phyloP scores from a whole-genome alignment of 2,888 invertebrate genomes.

The Lepidochitona cinerea region DNA sequence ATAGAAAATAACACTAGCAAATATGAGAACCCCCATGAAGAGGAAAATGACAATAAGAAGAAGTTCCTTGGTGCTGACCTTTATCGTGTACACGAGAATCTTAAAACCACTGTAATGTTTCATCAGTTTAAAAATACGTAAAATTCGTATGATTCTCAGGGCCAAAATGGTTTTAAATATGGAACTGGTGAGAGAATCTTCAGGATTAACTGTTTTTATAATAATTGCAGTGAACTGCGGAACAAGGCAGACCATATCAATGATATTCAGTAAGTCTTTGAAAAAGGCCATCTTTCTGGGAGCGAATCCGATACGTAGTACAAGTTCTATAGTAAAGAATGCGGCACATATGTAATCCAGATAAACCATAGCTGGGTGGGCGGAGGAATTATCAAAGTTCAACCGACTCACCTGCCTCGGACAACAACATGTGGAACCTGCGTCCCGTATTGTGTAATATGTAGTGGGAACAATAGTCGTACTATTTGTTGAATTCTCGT shows the following conservation, averaged over 20 bases:
- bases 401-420: conserved; percentile 8
- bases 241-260: conserved; percentile 64
- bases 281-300: conserved; percentile 57
- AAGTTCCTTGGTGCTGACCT: conserved; percentile 67
- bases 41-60: conserved; percentile 68
- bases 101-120: conserved; percentile 70
- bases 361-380: conserved; percentile 56
- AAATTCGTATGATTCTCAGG: conserved; percentile 61
- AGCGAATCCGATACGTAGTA: conserved; percentile 49
- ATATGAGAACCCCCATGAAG: conserved; percentile 67
- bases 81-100: conserved; percentile 65
- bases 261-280: conserved; percentile 59
- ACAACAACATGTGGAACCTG: conserved; percentile 27
- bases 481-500: conserved; percentile 25
- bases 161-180: conserved; percentile 57
- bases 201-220: conserved; percentile 48
- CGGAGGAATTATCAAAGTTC: conserved; percentile 44
- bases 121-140: conserved; percentile 70
- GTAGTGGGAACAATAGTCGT: not conserved
- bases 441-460: not conserved
- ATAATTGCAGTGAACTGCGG: conserved; percentile 63
- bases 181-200: conserved; percentile 45
- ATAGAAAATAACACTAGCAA: conserved; percentile 68
- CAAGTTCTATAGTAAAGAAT: conserved; percentile 62
- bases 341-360: conserved; percentile 62